Conservation (phyloP, 2,888 invertebrate species). For the Julus scanicus region DNA sequence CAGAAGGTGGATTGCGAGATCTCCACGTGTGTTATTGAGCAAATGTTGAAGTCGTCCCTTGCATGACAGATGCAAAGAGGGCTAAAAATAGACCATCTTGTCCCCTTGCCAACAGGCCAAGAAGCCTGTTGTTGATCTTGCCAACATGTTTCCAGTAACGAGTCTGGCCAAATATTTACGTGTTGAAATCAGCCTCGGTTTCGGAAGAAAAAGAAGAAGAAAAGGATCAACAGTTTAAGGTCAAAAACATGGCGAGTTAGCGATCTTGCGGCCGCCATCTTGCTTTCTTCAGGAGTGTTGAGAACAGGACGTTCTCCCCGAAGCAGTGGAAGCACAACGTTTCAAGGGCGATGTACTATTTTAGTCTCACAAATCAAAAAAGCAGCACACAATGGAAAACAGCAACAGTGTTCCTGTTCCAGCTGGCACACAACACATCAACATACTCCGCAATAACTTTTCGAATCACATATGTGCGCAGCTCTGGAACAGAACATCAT, state of each 20-base stretch:
- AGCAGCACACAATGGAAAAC: too few relatives aligned
- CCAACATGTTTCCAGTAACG: background rate
- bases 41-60: background rate
- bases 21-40: slow-evolving; percentile 7
- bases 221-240: slow-evolving; percentile 36
- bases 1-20: slow-evolving; percentile 26
- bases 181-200: slow-evolving; percentile 13
- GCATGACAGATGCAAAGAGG: background rate
- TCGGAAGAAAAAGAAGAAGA: background rate
- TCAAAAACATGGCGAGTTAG: background rate
- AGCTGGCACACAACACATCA: too few relatives aligned
- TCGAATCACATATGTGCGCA: too few relatives aligned
- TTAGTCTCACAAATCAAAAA: background rate
- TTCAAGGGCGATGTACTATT: background rate
- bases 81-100: background rate
- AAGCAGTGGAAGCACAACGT: background rate
- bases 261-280: background rate
- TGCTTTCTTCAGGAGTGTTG: slow-evolving; percentile 14
- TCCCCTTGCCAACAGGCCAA: background rate
- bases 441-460: too few relatives aligned
- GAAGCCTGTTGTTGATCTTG: slow-evolving; percentile 7
- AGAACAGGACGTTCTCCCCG: background rate
- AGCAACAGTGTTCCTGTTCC: too few relatives aligned
- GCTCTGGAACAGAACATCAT: too few relatives aligned
- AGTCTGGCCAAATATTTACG: slow-evolving; percentile 33